phyloP scores from a whole-genome alignment of 2,113 vertebrate genomes.

The Zootoca vivipara region DNA sequence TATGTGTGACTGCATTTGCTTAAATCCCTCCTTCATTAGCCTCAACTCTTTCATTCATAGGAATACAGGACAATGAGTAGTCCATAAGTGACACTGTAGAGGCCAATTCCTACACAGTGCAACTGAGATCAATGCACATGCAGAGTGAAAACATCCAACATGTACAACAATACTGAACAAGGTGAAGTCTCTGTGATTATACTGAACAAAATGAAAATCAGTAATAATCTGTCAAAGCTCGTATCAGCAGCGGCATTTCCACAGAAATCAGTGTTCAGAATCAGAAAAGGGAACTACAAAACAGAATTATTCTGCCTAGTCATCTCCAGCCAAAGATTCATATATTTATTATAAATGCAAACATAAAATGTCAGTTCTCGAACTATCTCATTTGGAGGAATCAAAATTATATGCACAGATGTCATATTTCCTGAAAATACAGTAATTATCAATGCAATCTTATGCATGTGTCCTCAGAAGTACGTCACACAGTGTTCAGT shows the following conservation, averaged over 20 bases:
- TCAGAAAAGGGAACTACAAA: background rate
- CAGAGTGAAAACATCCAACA: background rate
- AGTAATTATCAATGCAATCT: no score
- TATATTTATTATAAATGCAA: background rate
- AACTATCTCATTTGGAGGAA: background rate
- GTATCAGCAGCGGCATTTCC: background rate
- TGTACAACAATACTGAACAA: background rate
- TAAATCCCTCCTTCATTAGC: no score
- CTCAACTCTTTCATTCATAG: no score
- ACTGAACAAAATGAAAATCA: background rate
- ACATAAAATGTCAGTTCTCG: background rate
- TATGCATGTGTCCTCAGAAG: no score
- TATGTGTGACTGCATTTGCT: no score
- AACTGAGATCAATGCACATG: background rate
- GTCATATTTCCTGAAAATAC: background rate
- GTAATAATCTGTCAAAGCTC: background rate
- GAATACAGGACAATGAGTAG: no score
- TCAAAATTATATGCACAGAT: background rate
- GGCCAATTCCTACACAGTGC: background rate
- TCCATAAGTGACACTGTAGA: background rate
- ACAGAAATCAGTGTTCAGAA: background rate
- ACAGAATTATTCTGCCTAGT: background rate
- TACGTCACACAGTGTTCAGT: no score
- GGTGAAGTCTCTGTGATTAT: background rate
- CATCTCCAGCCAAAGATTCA: background rate